Evolutionary conservation across 1,140 invertebrate genomes (phyloP), one percentile per base, ranked within the genome.

Genomic region (Diorhabda elongata): DNA sequence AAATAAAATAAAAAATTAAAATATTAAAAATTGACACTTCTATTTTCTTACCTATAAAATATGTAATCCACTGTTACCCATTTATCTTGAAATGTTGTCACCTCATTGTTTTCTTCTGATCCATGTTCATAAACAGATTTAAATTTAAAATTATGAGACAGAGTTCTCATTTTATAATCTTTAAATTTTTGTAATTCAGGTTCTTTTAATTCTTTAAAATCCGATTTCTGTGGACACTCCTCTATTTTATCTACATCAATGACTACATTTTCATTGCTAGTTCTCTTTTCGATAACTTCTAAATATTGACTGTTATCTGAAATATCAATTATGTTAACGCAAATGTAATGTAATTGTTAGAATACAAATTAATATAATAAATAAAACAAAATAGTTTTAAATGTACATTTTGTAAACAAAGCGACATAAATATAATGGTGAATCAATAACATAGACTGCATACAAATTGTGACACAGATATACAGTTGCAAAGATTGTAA

Each of bases 41-140:
- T 26, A 26, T 26, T 26, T 26, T 26, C 26, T 3, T 83, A 87
- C 83, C 85, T 89, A 72, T 89, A 91, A 77, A 92, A 91, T 69
- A 94, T 91, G 75, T 93, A 94, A 82, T 94, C 92, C 0, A 94
- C 92, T 0, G 88, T 90, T 5, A 90, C 81, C 92, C 92, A 94
- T n/a, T 82, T 70, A 58, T 90, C 81, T 75, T 94, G 92, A 81
- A 85, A 86, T 0, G 92, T 92, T 2, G 91, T 91, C 0, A 86
- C 91, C 73, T 89, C 87, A 4, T 67, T 69, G 9, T 44, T 67
- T 44, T 79, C 71, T 2, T 81, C 80, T 8, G 80, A 71, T 3
- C 69, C 44, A 71, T 85, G 84, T 3, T 80, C 71, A 73, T 89
- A 89, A 6, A 85, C 85, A 0, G 87, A 88, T 11, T 78, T 74